Evolutionary conservation across 35 echinoderm and acorn worm genomes (phyloP).

Genomic region (Antedon bifida): DNA sequence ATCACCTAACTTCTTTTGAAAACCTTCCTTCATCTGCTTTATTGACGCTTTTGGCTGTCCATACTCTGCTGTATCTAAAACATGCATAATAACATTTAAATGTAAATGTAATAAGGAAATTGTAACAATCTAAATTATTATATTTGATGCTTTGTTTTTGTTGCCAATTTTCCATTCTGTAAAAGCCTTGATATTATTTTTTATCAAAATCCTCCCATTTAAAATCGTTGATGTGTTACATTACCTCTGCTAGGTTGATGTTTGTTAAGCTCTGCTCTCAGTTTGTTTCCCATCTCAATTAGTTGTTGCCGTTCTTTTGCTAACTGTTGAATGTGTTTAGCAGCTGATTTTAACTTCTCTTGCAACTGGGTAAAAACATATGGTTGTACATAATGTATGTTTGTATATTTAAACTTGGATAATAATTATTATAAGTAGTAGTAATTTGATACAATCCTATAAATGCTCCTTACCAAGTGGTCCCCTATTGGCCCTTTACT

Average conservation of each 20-base stretch:
- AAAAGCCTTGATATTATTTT: too few relatives aligned
- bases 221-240: too few relatives aligned
- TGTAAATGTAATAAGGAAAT: not conserved
- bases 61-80: not conserved
- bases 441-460: not conserved
- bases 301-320: conserved; percentile 72
- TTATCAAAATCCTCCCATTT: too few relatives aligned
- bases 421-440: not conserved
- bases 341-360: conserved; percentile 68
- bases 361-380: conserved; percentile 29
- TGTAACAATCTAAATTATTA: too few relatives aligned
- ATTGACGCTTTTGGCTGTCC: conserved; percentile 8
- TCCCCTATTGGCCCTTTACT: not conserved
- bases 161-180: too few relatives aligned
- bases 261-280: conserved; percentile 64
- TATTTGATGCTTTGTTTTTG: too few relatives aligned
- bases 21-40: conserved; percentile 23
- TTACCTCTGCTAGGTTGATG: conserved; percentile 13
- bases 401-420: not conserved
- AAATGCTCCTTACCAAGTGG: not conserved
- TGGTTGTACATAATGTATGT: not conserved
- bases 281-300: conserved; percentile 72
- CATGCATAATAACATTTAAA: not conserved
- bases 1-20: conserved; percentile 47
- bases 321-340: conserved; percentile 61